A percentile compares a stretch with the other conserved stretches of the same genome.
Evolutionary conservation across 2,797 vertebrate species (phyloP).

Genomic region (Sebastes oblongus): DNA sequence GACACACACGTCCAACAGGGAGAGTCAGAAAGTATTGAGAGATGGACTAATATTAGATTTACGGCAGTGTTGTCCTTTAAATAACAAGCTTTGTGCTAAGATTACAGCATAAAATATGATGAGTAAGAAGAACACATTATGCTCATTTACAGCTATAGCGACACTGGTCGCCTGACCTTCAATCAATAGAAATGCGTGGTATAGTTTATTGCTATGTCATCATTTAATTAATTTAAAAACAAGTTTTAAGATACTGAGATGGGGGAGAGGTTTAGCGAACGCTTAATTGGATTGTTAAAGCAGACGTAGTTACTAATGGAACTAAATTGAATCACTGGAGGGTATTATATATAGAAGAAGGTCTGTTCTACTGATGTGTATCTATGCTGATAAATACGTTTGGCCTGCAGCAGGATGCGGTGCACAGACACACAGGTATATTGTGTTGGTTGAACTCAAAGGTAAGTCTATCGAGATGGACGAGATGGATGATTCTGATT

Average conservation of each 20-base stretch:
- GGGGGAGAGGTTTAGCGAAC: background rate
- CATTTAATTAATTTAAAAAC: background rate
- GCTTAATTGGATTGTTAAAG: background rate
- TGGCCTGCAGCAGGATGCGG: constrained; percentile 10
- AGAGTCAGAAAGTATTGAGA: too few species aligned
- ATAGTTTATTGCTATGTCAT: background rate
- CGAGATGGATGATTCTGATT: background rate
- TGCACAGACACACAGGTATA: background rate
- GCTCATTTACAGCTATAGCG: background rate
- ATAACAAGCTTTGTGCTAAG: background rate
- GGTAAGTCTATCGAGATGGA: background rate
- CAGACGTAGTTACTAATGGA: background rate
- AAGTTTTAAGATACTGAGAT: background rate
- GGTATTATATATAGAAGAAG: background rate
- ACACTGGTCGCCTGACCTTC: background rate
- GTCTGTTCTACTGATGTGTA: background rate
- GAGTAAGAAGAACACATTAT: background rate
- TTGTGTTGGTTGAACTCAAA: background rate
- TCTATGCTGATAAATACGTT: background rate
- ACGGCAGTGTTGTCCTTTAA: background rate
- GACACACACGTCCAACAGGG: background rate
- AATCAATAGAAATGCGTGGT: background rate
- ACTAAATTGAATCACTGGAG: constrained; percentile 7
- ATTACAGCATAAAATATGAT: background rate
- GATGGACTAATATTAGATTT: too few species aligned